Base-by-base conservation (phyloP, 2,888 invertebrate genomes). In the Pollenia griseotomentosa region DNA sequence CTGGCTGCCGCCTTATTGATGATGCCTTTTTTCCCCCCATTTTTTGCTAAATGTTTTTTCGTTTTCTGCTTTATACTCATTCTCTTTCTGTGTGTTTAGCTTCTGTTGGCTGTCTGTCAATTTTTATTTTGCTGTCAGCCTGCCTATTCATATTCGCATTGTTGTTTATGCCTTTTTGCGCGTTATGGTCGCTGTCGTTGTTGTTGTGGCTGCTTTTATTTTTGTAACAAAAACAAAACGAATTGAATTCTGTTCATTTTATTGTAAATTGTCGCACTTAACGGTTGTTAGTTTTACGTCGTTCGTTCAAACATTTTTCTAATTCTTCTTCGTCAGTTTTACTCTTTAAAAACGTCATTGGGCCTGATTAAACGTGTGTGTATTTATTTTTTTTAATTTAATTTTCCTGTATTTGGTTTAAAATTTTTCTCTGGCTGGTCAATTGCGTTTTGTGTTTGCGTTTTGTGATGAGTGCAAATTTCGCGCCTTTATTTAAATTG, bases 221-320 rank as follows among this genome's bases (percentile, higher is more conserved):
- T 77, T 65, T 83, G 71, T 71, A 70, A 68, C 53, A 68, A 85
- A 80, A 61, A 68, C 74, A 80, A 66, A 61, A 55, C 55, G 61
- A 70, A 44, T 81, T 79, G 77, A 77, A 73, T 81, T 87, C 68
- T 71, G 55, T 63, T 87, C 87, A 87, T 87, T 87, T 82, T 82
- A 87, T 84, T 82, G 84, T 79, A 84, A 87, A 87, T 87, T 84
- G 87, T 84, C 78, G 78, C 81, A 78, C 81, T 82, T 70, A 82
- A 77, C 87, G 87, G 87, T 84, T 79, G 87, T 75, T 81, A 78
- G 81, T 82, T 84, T 81, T 33, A 33, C 33, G 33, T 78, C 68
- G 74, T 73, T 59, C 61, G 66, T 73, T 81, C 75, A 14, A 19
- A 14, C 46, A n/a, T 68, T 77, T 66, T 51, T 55, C 12, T 68